These are phyloP conservation scores for Choloepus hoffmanni DNA, from an alignment of 2,113 vertebrate genomes.

Conservation along the genomic window DNA sequence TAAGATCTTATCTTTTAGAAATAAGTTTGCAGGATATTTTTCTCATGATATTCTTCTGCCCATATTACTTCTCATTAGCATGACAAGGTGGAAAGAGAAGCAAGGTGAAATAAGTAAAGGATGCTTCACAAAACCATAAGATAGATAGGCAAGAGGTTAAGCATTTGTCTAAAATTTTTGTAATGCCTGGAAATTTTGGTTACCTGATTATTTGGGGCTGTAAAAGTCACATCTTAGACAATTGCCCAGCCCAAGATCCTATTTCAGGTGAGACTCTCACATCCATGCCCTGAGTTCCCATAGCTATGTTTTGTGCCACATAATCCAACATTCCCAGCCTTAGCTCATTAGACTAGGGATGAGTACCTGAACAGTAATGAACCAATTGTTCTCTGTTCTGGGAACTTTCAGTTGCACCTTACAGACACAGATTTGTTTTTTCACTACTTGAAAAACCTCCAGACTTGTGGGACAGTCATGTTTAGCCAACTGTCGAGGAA, in stretches of 20 bases:
- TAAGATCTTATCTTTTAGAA: slow-evolving; percentile 54
- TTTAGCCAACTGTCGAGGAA: background rate
- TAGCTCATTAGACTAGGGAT: background rate
- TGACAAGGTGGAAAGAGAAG: background rate
- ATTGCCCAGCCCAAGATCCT: background rate
- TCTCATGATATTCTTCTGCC: background rate
- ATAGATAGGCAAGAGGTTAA: background rate
- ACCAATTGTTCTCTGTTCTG: background rate
- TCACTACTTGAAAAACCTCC: background rate
- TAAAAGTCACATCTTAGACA: slow-evolving; percentile 36
- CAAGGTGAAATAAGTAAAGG: background rate
- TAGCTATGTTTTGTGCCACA: background rate
- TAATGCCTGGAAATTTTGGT: background rate
- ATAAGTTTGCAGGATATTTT: background rate
- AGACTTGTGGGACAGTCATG: background rate
- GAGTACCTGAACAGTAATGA: background rate
- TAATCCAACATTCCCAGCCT: background rate
- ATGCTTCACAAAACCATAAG: background rate
- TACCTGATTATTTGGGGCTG: background rate
- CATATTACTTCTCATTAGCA: slow-evolving; percentile 3
- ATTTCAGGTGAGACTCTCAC: background rate
- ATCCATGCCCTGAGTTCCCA: background rate
- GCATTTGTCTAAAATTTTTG: slow-evolving; percentile 32
- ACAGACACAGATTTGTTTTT: slow-evolving; percentile 37
- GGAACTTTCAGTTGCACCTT: background rate